Base-by-base conservation (phyloP, 2,888 invertebrate species). In the Apamea sordens region DNA sequence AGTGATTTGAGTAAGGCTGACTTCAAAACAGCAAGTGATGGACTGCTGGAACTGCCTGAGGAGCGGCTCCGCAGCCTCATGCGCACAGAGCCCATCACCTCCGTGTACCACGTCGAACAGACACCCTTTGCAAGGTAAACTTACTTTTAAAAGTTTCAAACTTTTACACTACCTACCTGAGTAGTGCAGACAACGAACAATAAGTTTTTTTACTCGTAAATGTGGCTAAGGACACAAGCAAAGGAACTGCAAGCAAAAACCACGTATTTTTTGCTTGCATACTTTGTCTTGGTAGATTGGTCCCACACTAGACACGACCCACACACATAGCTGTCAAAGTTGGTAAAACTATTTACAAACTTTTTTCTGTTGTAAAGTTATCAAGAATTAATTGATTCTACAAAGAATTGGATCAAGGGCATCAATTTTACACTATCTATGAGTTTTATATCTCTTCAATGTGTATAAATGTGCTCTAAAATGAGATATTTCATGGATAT, bases 71-170 rank as follows among this genome's bases (percentile, higher is more conserved):
- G 97, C 91, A 97, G 97, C 94, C 96, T 98, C 93, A 97, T 98
- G 94, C 98, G 98, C 91, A 97, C 97, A 93, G 98, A 98, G 93
- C 97, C 98, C 91, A 98, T 98, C 95, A 97, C 98, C 90, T 98
- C 98, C 91, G 97, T 98, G 88, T 98, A 98, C 95, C 98, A 98
- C 95, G 98, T 98, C 92, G 98, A 98, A 95, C 98, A 98, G 96
- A 98, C 98, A 92, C 98, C 98, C 93, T 98, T 98, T 97, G 98
- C 98, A 97, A 98, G 98, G 98, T 98, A 97, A 97, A 79, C 74
- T 85, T 64, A 77, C 67, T 84, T 86, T 76, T 56, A 76, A 83
- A 86, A 75, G 76, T 71, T 72, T 77, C 64, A 67, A 84, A 86
- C 77, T 86, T 63, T 59, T n/a, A 41, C 59, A 36, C 11, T 61